Percentiles rank a stretch among this genome's conserved stretches.
phyloP scores from a whole-genome alignment of 2,797 vertebrate genomes.

The Oceanodroma leucorhoa region DNA sequence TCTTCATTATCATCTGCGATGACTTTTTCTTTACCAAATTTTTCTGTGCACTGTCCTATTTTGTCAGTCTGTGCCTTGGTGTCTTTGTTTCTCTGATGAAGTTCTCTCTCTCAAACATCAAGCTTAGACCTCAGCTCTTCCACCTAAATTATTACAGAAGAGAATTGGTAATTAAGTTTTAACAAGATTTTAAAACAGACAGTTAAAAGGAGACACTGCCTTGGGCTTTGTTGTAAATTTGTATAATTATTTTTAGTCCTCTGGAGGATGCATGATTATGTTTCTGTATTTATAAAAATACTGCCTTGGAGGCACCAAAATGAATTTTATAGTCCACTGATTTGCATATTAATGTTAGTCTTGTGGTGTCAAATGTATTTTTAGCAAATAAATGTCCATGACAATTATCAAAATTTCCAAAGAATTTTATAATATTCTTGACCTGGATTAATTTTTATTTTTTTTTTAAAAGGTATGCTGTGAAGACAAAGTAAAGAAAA shows the following conservation, averaged over 20 bases:
- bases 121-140: constrained; percentile 89
- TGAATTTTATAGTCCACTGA: constrained; percentile 77
- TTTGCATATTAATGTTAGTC: constrained; percentile 75
- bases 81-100: constrained; percentile 86
- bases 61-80: constrained; percentile 78
- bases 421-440: not conserved
- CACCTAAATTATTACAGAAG: constrained; percentile 81
- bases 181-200: constrained; percentile 83
- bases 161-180: constrained; percentile 84
- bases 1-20: constrained; percentile 75
- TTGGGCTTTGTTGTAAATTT: constrained; percentile 81
- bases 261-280: constrained; percentile 81
- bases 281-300: constrained; percentile 85
- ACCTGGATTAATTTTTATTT: not conserved
- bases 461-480: not conserved
- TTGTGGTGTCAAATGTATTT: constrained; percentile 61
- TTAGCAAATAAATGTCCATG: constrained; percentile 55
- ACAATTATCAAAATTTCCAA: constrained; percentile 51
- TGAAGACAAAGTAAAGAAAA: not conserved
- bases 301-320: constrained; percentile 77
- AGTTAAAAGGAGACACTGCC: constrained; percentile 82
- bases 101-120: constrained; percentile 85
- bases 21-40: constrained; percentile 75
- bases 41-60: constrained; percentile 78
- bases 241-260: constrained; percentile 84